Percentiles rank a stretch among this genome's conserved stretches.
These are phyloP conservation scores for Melanotaenia trifasciata DNA, from an alignment of 2,797 vertebrate genomes.

Conservation along the genomic window DNA sequence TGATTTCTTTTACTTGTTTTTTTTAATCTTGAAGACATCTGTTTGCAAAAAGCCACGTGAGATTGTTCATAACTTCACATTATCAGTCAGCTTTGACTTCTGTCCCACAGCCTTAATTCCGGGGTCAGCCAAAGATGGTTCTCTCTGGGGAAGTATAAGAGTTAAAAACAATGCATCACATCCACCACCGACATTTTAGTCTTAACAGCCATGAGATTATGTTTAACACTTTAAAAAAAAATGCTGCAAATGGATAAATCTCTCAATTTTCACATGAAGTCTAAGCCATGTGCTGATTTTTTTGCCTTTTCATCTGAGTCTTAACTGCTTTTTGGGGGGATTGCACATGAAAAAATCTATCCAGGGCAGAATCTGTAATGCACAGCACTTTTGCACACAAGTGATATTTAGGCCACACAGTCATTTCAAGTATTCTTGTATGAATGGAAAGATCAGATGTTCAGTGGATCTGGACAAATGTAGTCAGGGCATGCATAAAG, in stretches of 20 bases:
- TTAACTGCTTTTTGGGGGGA: slow-evolving; percentile 39
- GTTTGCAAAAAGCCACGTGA: slow-evolving; percentile 15
- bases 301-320: slow-evolving; percentile 35
- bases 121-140: slow-evolving; percentile 29
- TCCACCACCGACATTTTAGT: slow-evolving; percentile 1
- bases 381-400: slow-evolving; percentile 16
- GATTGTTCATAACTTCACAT: slow-evolving; percentile 13
- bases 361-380: slow-evolving; percentile 43
- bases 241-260: slow-evolving; percentile 26
- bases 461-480: slow-evolving; percentile 16
- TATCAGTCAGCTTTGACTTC: slow-evolving; percentile 32
- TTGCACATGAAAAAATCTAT: slow-evolving; percentile 43
- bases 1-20: not conserved
- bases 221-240: slow-evolving; percentile 13
- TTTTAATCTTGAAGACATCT: slow-evolving; percentile 21
- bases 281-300: slow-evolving; percentile 14
- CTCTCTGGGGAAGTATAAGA: slow-evolving; percentile 22
- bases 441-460: slow-evolving; percentile 48
- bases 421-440: slow-evolving; percentile 40
- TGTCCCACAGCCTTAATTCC: slow-evolving; percentile 43
- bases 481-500: slow-evolving; percentile 26
- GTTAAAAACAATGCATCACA: slow-evolving; percentile 32
- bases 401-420: slow-evolving; percentile 37
- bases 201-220: slow-evolving; percentile 31
- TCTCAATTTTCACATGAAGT: slow-evolving; percentile 14